These are phyloP conservation scores for Choreutis nemorana DNA, from an alignment of 2,888 invertebrate species.

Conservation along the genomic window DNA sequence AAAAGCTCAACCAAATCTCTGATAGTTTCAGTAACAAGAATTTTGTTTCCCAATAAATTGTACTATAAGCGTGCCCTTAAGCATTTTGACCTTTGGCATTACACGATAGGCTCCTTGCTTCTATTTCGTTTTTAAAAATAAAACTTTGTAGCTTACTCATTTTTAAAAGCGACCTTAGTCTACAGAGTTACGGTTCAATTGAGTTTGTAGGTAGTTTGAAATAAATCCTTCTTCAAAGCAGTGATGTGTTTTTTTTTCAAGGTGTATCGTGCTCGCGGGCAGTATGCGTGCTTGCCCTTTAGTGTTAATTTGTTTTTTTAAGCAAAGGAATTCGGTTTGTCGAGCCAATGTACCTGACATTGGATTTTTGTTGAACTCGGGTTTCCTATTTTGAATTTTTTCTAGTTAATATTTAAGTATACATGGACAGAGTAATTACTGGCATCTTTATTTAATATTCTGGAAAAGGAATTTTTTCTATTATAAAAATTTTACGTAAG, in stretches of 20 bases:
- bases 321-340: no score
- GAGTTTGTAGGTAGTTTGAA: not conserved
- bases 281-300: slow-evolving; percentile 38
- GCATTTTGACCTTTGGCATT: slow-evolving; percentile 40
- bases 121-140: slow-evolving; percentile 23
- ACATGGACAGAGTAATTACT: no score
- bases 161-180: slow-evolving; percentile 1
- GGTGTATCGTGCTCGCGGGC: slow-evolving; percentile 21
- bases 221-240: slow-evolving; percentile 9
- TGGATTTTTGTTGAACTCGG: no score
- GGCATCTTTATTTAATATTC: no score
- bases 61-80: slow-evolving; percentile 20
- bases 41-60: slow-evolving; percentile 5
- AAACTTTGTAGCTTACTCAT: slow-evolving; percentile 5
- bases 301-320: slow-evolving; percentile 20
- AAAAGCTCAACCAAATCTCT: no score
- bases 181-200: slow-evolving; percentile 2
- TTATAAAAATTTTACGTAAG: no score
- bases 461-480: no score
- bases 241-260: slow-evolving; percentile 19
- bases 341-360: no score
- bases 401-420: no score
- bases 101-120: slow-evolving; percentile 28
- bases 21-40: no score
- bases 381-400: no score